A percentile compares a stretch with the other conserved stretches of the same genome.
These are phyloP conservation scores for Resseliella maxima DNA, from an alignment of 2,888 invertebrate genomes.

Conservation along the genomic window DNA sequence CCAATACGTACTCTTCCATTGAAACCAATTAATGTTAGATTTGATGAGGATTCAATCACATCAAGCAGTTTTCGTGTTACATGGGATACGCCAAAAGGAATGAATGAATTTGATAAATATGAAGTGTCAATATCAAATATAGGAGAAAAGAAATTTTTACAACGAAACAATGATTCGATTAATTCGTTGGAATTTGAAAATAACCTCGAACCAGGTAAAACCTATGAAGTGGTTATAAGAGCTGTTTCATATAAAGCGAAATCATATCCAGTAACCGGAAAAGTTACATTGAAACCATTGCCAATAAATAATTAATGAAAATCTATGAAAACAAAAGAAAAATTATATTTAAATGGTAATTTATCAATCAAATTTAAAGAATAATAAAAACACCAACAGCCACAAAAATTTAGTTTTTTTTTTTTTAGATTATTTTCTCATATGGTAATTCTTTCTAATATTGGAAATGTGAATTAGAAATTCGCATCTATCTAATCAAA, in stretches of 20 bases:
- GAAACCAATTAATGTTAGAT: conserved; percentile 85
- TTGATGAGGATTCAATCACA: conserved; percentile 77
- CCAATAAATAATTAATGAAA: no score
- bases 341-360: no score
- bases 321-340: no score
- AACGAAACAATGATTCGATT: conserved; percentile 73
- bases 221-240: conserved; percentile 90
- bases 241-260: conserved; percentile 94
- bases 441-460: no score
- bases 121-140: conserved; percentile 89
- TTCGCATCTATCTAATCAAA: no score
- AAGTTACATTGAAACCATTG: conserved; percentile 87
- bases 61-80: conserved; percentile 83
- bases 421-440: no score
- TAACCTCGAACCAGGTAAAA: conserved; percentile 86
- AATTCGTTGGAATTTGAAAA: conserved; percentile 81
- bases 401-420: no score
- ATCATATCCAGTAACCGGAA: conserved; percentile 91
- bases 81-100: conserved; percentile 87
- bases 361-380: no score
- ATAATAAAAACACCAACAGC: no score
- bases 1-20: conserved; percentile 92
- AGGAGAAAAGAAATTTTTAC: conserved; percentile 77
- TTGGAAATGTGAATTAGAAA: no score
- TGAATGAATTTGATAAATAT: conserved; percentile 91